Percentiles rank a stretch among this genome's conserved stretches.
These are phyloP conservation scores for Drosophila falleni DNA, from an alignment of 2,888 invertebrate genomes.

Conservation along the genomic window DNA sequence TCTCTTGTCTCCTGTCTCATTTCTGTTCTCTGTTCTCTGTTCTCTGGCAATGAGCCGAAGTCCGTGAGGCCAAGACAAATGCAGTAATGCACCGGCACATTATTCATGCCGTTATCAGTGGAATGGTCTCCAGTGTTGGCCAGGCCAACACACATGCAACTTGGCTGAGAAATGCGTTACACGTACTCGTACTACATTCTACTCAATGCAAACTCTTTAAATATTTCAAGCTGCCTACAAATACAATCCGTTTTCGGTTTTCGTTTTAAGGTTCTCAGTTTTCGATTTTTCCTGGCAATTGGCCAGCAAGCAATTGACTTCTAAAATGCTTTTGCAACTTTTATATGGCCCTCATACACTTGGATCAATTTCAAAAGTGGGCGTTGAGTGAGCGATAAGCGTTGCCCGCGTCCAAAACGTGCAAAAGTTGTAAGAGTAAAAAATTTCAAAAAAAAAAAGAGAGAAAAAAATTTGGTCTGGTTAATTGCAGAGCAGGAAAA, in stretches of 20 bases:
- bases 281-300: conserved; percentile 46
- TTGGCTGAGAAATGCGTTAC: conserved; percentile 59
- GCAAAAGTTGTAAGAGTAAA: conserved; percentile 37
- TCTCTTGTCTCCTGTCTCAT: neutral
- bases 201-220: conserved; percentile 31
- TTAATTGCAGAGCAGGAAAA: conserved; percentile 61
- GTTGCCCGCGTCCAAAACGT: conserved; percentile 45
- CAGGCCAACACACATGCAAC: conserved; percentile 33
- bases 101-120: conserved; percentile 78
- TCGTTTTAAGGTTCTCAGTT: conserved; percentile 13
- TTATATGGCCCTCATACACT: conserved; percentile 42
- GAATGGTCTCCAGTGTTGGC: conserved; percentile 55
- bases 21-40: conserved; percentile 11
- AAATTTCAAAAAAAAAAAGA: neutral
- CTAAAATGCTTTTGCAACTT: conserved; percentile 32
- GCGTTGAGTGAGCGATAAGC: conserved; percentile 52
- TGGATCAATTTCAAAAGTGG: conserved; percentile 52
- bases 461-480: conserved; percentile 29
- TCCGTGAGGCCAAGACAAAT: conserved; percentile 68
- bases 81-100: conserved; percentile 80
- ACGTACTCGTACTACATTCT: conserved; percentile 38
- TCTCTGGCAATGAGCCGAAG: conserved; percentile 35
- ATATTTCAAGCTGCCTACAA: conserved; percentile 41
- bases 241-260: conserved; percentile 2
- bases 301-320: conserved; percentile 50